phyloP scores from a whole-genome alignment of 2,888 invertebrate species.

The Stramonita haemastoma region DNA sequence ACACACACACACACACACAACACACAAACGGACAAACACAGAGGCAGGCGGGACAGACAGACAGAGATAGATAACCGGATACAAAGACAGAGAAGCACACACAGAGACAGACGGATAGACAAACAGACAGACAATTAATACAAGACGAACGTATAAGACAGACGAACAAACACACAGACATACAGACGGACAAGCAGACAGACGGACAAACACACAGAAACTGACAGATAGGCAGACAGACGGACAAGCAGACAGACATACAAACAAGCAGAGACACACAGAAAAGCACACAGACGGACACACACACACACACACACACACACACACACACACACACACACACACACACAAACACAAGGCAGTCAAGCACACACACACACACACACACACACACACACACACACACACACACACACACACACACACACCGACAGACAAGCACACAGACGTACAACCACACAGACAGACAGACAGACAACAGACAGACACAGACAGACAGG shows the following conservation, averaged over 20 bases:
- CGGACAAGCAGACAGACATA: too few relatives aligned
- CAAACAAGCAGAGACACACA: constrained; percentile 1
- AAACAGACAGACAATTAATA: too few relatives aligned
- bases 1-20: too few relatives aligned
- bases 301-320: neutral
- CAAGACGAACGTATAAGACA: too few relatives aligned
- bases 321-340: neutral
- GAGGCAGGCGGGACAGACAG: too few relatives aligned
- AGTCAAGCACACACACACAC: neutral
- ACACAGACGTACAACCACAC: neutral
- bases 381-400: neutral
- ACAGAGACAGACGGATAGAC: too few relatives aligned
- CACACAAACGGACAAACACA: neutral
- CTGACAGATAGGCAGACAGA: too few relatives aligned
- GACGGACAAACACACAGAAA: too few relatives aligned
- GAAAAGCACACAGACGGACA: neutral
- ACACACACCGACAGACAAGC: neutral
- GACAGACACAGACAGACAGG: neutral
- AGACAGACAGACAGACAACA: constrained; percentile 14
- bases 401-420: too few relatives aligned
- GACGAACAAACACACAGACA: neutral
- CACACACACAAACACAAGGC: neutral
- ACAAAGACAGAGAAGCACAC: too few relatives aligned
- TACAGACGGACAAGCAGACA: too few relatives aligned
- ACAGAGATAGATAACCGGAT: too few relatives aligned